Evolutionary conservation across 2,888 invertebrate species (phyloP), one percentile per base, ranked within the genome.

Genomic region (Caenorhabditis doughertyi): DNA sequence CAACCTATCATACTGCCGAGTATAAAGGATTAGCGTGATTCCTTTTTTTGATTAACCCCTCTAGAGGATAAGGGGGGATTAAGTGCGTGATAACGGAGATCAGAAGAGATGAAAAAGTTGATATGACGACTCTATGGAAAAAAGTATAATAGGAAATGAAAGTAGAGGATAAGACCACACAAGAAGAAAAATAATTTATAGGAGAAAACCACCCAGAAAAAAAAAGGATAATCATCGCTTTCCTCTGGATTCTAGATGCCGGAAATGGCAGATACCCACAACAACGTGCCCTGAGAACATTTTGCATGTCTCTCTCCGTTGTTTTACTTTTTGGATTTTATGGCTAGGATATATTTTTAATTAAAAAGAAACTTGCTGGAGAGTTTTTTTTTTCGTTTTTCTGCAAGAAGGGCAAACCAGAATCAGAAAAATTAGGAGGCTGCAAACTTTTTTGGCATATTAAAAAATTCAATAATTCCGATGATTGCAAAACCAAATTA

Each of bases 11-110:
- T 29, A 21, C 13, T 16, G 1, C 32, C 32, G 55, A 42, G 62
- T 62, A 62, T 62, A 47, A 64, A 18, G 47, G 64, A 64, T 64
- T 64, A 64, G 27, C 27, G 39, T 18, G 44, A 39, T 42, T 42
- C 42, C 16, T 2, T 39, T 42, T 60, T 58, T 60, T 42, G 60
- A 27, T 23, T 60, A 60, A 42, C 25, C 42, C 44, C 42, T 1
- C 3, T 35, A 8, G 58, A n/a, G 29, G 35, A 58, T 39, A 42
- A 13, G 27, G n/a, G n/a, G n/a, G n/a, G 42, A 60, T 42, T 42
- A 39, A 18, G 11, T 23, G 4, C 13, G 35, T 42, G 42, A 27
- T 27, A 42, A 42, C n/a, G 13, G 21, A 35, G 29, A 16, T 42
- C 13, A 16, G 42, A 60, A 42, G 42, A 60, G 60, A 60, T 13